Evolutionary conservation across 2,113 vertebrate genomes (phyloP), one percentile per base, ranked within the genome.

Genomic region (Mionectes macconnelli): DNA sequence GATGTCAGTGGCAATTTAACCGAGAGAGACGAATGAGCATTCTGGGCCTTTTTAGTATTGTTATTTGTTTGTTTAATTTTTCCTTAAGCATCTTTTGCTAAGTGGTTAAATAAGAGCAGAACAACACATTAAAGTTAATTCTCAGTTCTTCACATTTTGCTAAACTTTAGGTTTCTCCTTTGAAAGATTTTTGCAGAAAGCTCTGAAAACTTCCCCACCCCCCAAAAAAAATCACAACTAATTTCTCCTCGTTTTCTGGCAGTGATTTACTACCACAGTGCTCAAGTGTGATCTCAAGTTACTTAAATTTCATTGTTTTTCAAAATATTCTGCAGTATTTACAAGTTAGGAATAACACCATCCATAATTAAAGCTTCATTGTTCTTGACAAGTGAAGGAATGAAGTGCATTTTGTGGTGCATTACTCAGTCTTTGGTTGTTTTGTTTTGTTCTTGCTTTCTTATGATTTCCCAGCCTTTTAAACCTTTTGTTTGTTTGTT

Each of bases 301-400:
- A 47, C 81, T 94, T 86, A 70, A 81, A 93, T 12, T 42, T 88
- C n/a, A 56, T 78, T 72, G 64, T 90, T 91, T 80, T 88, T 37
- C 60, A 78, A 85, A 95, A 90, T 84, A 92, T 72, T 69, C 80
- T 70, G 25, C 39, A 70, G 50, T 85, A 87, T 83, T 92, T 94
- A 89, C 42, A 70, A 75, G 57, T 87, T 68, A 75, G 56, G 50
- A 84, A 90, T 86, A 90, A 89, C 86, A 49, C 28, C 33, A 60
- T 92, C 53, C 70, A 66, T 84, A 94, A 96, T 96, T 96, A 94
- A 96, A 79, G 42, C 53, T 85, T 75, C 44, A 50, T 92, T 84
- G n/a, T 72, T 8, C 56, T 69, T 70, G 86, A 82, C 44, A 83
- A 91, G 73, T 40, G 62, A 76, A 49, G 74, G 77, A 84, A 84